Base-by-base conservation (phyloP, 2,113 vertebrate genomes). In the Brachyhypopomus occidentalis region DNA sequence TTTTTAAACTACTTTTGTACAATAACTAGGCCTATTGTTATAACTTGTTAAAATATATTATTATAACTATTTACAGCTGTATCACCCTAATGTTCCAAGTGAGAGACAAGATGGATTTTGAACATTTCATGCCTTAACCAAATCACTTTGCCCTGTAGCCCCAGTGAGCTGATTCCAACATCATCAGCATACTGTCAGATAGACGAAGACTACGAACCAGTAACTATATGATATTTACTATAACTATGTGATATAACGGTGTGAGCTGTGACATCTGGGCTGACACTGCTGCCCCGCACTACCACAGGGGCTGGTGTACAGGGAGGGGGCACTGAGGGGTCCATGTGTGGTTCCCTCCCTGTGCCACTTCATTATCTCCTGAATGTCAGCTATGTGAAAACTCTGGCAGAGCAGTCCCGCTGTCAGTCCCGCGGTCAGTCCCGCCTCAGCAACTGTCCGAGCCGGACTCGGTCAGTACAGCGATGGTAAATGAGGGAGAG, bases 311-410 rank as follows among this genome's bases (percentile, higher is more conserved):
- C 48, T 78, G 38, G 16, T 72, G 1, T 20, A 30, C 30, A 7
- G 60, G 14, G 5, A 72, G 27, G 70, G 23, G 34, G 5, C 1
- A 27, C 5, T 27, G 48, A 48, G 23, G n/a, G 45, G 36, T 55
- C 14, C 45, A 17, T 55, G 45, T 16, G 17, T 60, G 62, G 23
- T 30, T 73, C 62, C 63, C 67, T 72, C 77, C 67, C 73, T 70
- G 82, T 85, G 83, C 70, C 77, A 77, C 75, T 85, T 87, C 81
- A 87, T 85, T 87, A 87, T 79, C 84, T 87, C 77, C 73, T 87
- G 86, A 85, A 87, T 87, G 79, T 79, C 82, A 87, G 76, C 77
- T 81, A 87, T 87, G 84, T 79, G 60, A 73, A 80, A 71, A 79
- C 80, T 83, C 56, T 77, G 74, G 64, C 75, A 72, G 34, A 56